Evolutionary conservation across 2,113 vertebrate genomes (phyloP), one percentile per base, ranked within the genome.

Genomic region (Mus pahari): DNA sequence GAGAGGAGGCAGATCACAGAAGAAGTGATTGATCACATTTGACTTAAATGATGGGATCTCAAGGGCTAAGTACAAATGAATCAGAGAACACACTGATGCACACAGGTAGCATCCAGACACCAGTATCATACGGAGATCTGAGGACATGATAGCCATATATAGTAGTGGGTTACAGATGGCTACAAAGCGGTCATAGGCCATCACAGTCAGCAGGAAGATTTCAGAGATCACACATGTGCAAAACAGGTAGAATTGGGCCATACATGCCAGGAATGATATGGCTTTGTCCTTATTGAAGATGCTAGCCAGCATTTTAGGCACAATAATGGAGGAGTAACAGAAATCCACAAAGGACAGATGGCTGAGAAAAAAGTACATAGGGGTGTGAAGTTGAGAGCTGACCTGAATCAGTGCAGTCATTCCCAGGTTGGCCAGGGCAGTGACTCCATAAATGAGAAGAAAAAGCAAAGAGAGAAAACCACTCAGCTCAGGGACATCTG

Each of bases 321-420:
- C 83, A 8, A 96, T 97, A 71, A 33, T 53, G 0, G 94, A 97
- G 4, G 94, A 96, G 39, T 92, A 97, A 20, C 97, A 97, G n/a
- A 97, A 96, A 87, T 97, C 96, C 24, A 97, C 77, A 50, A 97
- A 96, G 12, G 97, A 96, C 89, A 98, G 71, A 62, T 97, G 97
- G 2, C 93, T 93, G 10, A 98, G 97, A 26, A 98, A 98, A 60
- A 97, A 97, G 82, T 97, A 97, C 97, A 97, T 98, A 71, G 96
- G 95, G 0, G 90, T 98, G 31, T 97, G 97, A 14, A 97, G 95
- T 1, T 14, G 53, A 70, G 71, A 22, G 73, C 96, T 97, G 58
- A 81, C 9, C 13, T 86, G 86, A 55, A 97, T 97, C 53, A 97
- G 16, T 0, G 33, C 19, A 17, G 96, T 73, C 92, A 97, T 97